Percentiles rank a stretch among this genome's conserved stretches.
Evolutionary conservation across 2,113 vertebrate species (phyloP).

Genomic region (Gallinago undulata): DNA sequence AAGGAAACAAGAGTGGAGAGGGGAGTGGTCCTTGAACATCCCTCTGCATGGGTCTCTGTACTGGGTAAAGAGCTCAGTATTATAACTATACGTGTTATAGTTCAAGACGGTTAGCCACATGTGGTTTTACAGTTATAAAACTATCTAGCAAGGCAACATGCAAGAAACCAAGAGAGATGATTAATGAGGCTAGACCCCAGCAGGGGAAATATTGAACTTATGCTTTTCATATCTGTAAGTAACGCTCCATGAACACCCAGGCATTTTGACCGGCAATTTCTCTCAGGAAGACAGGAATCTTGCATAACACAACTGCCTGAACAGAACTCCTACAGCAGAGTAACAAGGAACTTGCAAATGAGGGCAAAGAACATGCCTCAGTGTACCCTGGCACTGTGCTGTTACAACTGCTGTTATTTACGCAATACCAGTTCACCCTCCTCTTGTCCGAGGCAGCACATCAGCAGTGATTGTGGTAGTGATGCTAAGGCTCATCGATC

Average conservation of each 20-base stretch:
- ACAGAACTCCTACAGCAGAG: not conserved
- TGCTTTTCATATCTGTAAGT: not conserved
- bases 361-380: fast-evolving
- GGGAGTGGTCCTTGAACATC: not conserved
- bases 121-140: not conserved
- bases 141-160: not conserved
- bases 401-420: not conserved
- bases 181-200: not conserved
- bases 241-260: not conserved
- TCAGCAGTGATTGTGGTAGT: fast-evolving
- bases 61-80: not conserved
- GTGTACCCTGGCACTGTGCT: fast-evolving
- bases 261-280: not conserved
- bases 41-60: not conserved
- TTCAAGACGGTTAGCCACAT: not conserved
- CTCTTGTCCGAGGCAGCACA: not conserved
- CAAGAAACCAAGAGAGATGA: not conserved
- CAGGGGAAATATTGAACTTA: not conserved
- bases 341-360: not conserved
- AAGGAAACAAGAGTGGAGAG: not conserved
- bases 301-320: not conserved
- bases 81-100: not conserved
- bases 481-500: fast-evolving
- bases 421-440: not conserved
- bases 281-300: not conserved